Conservation (phyloP, 2,113 vertebrate genomes). For the Andinoacara biseriatus region DNA sequence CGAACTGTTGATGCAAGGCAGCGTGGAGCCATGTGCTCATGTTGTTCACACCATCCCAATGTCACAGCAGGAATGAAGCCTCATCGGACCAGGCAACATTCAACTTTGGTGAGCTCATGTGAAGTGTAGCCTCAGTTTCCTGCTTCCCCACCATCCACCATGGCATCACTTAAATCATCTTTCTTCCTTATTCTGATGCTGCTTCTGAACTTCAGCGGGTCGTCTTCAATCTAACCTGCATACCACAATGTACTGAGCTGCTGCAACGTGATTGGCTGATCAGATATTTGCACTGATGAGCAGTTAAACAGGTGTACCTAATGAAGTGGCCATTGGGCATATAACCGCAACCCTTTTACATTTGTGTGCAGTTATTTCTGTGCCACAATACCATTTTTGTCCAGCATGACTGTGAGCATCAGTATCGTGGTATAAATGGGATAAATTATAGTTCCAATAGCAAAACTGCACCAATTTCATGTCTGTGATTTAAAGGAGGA, state of each 20-base stretch:
- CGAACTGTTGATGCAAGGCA: neutral
- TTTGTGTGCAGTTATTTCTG: neutral
- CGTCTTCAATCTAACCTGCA: rapidly evolving
- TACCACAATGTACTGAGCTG: neutral
- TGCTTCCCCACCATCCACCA: too few relatives aligned
- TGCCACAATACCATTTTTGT: neutral
- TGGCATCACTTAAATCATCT: neutral
- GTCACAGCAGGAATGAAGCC: rapidly evolving
- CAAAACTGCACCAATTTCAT: too few relatives aligned
- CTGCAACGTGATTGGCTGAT: neutral
- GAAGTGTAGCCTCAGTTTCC: neutral
- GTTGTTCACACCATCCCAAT: too few relatives aligned
- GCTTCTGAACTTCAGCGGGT: neutral
- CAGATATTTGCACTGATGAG: neutral
- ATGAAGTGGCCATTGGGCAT: neutral
- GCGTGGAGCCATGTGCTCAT: too few relatives aligned
- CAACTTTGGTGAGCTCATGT: neutral
- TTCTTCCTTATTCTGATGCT: neutral
- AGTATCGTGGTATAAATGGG: too few relatives aligned
- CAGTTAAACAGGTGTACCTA: neutral
- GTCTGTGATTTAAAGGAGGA: too few relatives aligned
- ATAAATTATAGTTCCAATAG: too few relatives aligned
- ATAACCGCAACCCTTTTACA: neutral
- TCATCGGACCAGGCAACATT: rapidly evolving
- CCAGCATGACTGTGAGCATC: too few relatives aligned